phyloP scores from a whole-genome alignment of 2,888 invertebrate species.

The Ormyrus pomaceus region DNA sequence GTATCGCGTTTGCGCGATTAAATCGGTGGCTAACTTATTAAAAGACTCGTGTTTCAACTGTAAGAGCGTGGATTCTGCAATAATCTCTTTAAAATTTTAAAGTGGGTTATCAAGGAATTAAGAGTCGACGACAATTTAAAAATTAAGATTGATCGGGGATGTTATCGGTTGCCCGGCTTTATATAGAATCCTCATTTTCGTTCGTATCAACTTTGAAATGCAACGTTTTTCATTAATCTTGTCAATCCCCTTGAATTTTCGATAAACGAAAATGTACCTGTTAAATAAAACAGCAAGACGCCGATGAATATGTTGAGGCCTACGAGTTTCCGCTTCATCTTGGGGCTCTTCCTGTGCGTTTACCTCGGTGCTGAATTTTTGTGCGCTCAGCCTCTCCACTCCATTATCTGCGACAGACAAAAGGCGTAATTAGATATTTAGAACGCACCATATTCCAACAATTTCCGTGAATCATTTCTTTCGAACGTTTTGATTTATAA shows the following conservation, averaged over 20 bases:
- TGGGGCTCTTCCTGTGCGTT: constrained; percentile 2
- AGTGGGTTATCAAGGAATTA: neutral
- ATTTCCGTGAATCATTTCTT: neutral
- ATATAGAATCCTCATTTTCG: too few species aligned
- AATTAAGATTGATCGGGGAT: neutral
- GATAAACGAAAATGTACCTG: constrained; percentile 29
- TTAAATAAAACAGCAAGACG: constrained; percentile 29
- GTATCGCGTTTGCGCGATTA: too few species aligned
- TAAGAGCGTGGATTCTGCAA: too few species aligned
- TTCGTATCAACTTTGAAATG: too few species aligned
- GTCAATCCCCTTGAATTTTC: neutral
- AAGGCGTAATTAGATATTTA: neutral
- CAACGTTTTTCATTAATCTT: too few species aligned
- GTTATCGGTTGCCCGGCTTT: too few species aligned
- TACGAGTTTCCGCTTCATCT: constrained; percentile 34
- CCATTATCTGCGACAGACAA: constrained; percentile 46
- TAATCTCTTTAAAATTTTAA: too few species aligned
- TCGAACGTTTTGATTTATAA: neutral
- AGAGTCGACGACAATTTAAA: neutral
- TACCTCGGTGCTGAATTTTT: constrained; percentile 6
- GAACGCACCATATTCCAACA: neutral
- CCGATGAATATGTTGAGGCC: constrained; percentile 22
- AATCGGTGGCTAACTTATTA: too few species aligned
- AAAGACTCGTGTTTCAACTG: too few species aligned
- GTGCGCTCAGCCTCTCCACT: constrained; percentile 42